Evolutionary conservation across 2,888 invertebrate genomes (phyloP).

Genomic region (Cynaeus angustus): DNA sequence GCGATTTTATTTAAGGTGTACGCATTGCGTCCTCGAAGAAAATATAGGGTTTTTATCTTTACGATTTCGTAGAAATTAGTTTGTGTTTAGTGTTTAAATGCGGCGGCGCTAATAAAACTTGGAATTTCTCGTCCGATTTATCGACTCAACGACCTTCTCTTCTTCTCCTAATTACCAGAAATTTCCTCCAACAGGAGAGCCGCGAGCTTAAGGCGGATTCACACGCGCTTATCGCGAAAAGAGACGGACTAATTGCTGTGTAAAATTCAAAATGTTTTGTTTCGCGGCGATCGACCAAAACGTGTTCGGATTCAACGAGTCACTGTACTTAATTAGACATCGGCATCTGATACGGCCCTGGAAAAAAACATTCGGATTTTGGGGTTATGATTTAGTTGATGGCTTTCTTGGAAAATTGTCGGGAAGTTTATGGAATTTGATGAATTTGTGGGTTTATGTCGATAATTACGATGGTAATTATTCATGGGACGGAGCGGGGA

Average conservation of each 20-base stretch:
- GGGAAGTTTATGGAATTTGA: constrained; percentile 21
- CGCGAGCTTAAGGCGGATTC: background rate
- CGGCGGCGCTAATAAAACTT: constrained; percentile 47
- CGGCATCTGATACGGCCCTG: too few relatives aligned
- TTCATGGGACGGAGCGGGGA: background rate
- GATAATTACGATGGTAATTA: constrained; percentile 5
- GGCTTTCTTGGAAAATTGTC: constrained; percentile 49
- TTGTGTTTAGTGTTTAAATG: constrained; percentile 43
- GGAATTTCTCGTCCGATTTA: constrained; percentile 47
- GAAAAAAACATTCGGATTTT: too few relatives aligned
- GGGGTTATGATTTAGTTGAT: too few relatives aligned
- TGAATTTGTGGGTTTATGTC: background rate
- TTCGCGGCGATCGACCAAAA: too few relatives aligned
- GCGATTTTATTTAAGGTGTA: constrained; percentile 27
- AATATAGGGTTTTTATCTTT: constrained; percentile 46
- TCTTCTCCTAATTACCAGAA: constrained; percentile 36
- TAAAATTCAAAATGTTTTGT: constrained; percentile 57
- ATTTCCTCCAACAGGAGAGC: constrained; percentile 9
- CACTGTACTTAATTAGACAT: too few relatives aligned
- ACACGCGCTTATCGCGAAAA: background rate
- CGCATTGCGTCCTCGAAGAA: constrained; percentile 34
- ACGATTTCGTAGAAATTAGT: constrained; percentile 50
- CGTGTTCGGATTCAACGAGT: too few relatives aligned
- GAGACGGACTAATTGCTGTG: constrained; percentile 56
- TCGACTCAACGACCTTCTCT: constrained; percentile 43